A percentile compares a stretch with the other conserved stretches of the same genome.
Evolutionary conservation across 2,888 invertebrate genomes (phyloP).

Genomic region (Nephrotoma flavescens): DNA sequence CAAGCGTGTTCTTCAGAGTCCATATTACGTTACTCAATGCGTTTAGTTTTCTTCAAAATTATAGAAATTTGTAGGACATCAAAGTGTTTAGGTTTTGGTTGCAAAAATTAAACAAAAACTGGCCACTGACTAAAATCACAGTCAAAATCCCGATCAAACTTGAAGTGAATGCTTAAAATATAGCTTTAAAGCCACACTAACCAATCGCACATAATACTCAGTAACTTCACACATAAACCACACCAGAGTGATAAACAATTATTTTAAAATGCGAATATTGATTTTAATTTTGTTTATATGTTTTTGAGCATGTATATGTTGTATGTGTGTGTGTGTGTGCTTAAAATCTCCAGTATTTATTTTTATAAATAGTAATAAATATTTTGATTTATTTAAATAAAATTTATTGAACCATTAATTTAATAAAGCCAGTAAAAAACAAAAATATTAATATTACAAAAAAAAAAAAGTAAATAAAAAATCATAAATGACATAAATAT

Average conservation of each 20-base stretch:
- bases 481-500: not conserved
- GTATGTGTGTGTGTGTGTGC: not conserved
- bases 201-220: not conserved
- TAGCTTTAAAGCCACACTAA: not conserved
- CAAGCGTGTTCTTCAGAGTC: no score
- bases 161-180: no score
- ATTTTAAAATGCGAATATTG: not conserved
- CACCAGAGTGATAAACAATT: not conserved
- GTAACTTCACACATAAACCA: not conserved
- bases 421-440: not conserved
- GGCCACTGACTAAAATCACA: no score
- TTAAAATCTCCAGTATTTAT: not conserved
- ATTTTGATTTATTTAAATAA: not conserved
- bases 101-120: no score
- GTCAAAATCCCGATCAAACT: no score
- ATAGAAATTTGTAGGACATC: no score
- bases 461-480: not conserved
- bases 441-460: not conserved
- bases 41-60: no score
- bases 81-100: no score
- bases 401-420: not conserved
- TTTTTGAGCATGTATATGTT: not conserved
- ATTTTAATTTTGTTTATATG: not conserved
- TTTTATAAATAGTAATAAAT: not conserved
- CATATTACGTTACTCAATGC: accelerated